A percentile compares a stretch with the other conserved stretches of the same genome.
These are phyloP conservation scores for Acanthis flammea DNA, from an alignment of 2,797 vertebrate species.

Conservation along the genomic window DNA sequence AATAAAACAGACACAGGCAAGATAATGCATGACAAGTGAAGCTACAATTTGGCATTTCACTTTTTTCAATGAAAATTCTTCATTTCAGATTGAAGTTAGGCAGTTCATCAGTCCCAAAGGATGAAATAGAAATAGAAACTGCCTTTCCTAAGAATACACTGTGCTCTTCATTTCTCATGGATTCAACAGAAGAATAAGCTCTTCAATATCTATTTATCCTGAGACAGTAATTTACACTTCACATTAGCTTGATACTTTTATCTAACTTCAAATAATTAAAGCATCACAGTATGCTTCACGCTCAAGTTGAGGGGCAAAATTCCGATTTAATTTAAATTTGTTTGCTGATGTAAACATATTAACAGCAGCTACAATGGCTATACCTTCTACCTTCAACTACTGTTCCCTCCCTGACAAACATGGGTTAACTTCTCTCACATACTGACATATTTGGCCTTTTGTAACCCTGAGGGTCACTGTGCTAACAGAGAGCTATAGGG, in stretches of 20 bases:
- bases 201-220: conserved; percentile 30
- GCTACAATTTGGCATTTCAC: conserved; percentile 1
- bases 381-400: background rate
- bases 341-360: background rate
- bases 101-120: background rate
- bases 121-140: background rate
- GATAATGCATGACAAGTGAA: background rate
- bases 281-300: background rate
- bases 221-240: conserved; percentile 27
- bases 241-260: background rate
- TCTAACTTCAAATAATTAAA: conserved; percentile 22
- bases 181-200: conserved; percentile 12
- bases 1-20: conserved; percentile 29
- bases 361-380: background rate
- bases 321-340: background rate
- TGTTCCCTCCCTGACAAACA: background rate
- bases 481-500: background rate
- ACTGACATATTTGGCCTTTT: background rate
- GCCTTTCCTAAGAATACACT: background rate
- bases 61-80: conserved; percentile 3
- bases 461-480: background rate
- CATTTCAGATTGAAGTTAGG: background rate
- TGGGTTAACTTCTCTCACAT: background rate
- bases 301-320: background rate
- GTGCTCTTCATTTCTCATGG: background rate